Evolutionary conservation across 1,140 invertebrate genomes (phyloP).

Genomic region (Bilobella aurantiaca): DNA sequence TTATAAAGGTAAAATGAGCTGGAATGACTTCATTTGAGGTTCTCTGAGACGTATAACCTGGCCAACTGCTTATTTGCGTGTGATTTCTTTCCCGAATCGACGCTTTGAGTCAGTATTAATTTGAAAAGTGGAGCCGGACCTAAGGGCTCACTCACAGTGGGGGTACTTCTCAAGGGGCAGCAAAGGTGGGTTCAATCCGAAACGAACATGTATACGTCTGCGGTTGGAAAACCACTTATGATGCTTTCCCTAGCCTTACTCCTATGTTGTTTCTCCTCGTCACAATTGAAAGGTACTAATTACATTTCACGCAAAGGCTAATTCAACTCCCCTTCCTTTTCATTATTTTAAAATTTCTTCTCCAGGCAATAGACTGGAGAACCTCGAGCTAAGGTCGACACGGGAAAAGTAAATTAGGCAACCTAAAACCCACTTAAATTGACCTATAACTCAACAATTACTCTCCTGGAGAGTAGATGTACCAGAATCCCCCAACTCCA

Average conservation of each 20-base stretch:
- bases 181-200: too few species aligned
- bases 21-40: background rate
- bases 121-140: background rate
- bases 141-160: too few species aligned
- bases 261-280: slow-evolving; percentile 26
- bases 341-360: background rate
- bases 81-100: background rate
- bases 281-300: slow-evolving; percentile 37
- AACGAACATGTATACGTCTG: too few species aligned
- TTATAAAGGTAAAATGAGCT: background rate
- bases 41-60: background rate
- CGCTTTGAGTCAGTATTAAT: background rate
- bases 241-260: background rate
- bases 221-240: too few species aligned
- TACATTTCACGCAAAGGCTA: slow-evolving; percentile 36
- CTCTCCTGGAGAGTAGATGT: too few species aligned
- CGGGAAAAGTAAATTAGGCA: background rate
- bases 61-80: slow-evolving; percentile 32
- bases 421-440: slow-evolving; percentile 25
- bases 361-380: background rate
- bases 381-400: too few species aligned
- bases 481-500: too few species aligned
- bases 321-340: slow-evolving; percentile 22
- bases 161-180: too few species aligned
- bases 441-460: slow-evolving; percentile 35